Conservation (phyloP, 2,113 vertebrate genomes). For the Cepphus grylle region DNA sequence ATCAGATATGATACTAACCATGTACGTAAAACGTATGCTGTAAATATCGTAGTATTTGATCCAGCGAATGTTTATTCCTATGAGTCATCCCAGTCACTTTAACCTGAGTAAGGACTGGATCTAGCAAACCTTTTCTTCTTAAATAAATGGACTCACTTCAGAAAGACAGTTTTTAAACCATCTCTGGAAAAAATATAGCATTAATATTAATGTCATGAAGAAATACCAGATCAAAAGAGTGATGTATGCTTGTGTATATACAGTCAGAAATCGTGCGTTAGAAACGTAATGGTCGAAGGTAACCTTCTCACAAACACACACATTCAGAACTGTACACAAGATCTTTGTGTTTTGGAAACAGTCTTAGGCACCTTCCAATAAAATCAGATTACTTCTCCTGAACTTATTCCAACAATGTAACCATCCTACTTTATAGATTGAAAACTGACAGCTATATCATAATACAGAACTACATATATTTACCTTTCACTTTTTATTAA, state of each 20-base stretch:
- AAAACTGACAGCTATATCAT: background rate
- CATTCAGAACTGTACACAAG: background rate
- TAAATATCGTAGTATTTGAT: slow-evolving; percentile 45
- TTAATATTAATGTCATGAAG: background rate
- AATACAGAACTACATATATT: background rate
- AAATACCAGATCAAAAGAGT: background rate
- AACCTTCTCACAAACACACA: background rate
- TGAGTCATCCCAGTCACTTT: slow-evolving; percentile 35
- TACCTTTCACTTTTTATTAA: background rate
- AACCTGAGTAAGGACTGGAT: background rate
- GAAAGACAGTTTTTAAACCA: background rate
- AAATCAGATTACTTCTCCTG: background rate
- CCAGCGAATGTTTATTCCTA: slow-evolving; percentile 8
- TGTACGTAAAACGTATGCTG: slow-evolving; percentile 10
- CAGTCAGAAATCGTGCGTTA: background rate
- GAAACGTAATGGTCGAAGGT: background rate
- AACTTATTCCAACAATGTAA: background rate
- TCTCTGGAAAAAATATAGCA: background rate
- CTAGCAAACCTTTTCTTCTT: background rate
- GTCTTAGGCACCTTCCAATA: background rate
- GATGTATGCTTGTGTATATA: accelerated
- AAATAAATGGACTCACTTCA: background rate
- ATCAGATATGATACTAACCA: background rate
- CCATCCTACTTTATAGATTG: background rate
- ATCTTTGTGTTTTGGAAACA: background rate